Evolutionary conservation across 1,140 invertebrate genomes (phyloP), one percentile per base, ranked within the genome.

Genomic region (Cydia pomonella): DNA sequence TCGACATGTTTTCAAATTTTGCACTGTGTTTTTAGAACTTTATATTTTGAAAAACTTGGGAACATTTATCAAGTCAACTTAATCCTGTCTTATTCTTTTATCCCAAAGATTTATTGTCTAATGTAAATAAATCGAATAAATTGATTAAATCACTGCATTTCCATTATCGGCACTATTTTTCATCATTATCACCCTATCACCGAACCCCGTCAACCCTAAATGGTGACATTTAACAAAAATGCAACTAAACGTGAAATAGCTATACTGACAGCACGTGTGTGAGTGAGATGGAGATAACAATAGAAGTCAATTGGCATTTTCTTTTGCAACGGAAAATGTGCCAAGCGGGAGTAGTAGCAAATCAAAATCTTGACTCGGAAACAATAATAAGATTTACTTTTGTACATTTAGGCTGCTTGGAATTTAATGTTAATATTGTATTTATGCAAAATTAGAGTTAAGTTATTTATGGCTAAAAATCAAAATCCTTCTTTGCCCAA

Each of bases 111-210:
- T 59, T 59, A 59, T 12, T 59, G 21, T 12, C 4, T 9, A 18
- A 18, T 53, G 50, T 53, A 59, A 59, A 23, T 59, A 59, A 59
- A 59, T 59, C 53, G 53, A 59, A 59, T 79, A 83, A 83, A 83
- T 80, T 79, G 78, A 75, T 78, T 77, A 73, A 71, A 74, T 76
- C 72, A 53, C 76, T 44, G 13, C 10, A 16, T 74, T 66, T 66
- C 73, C 59, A 74, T 74, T 63, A 63, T 18, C 73, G 12, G 16
- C 73, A 33, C 73, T 63, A 74, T 74, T 74, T 66, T 66, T 74
- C 73, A 66, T 66, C 62, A 63, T 74, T 74, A 74, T 23, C 62
- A 47, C 64, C 64, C 27, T 38, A 33, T 9, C 23, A n/a, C 50
- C 6, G 16, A 66, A 29, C 64, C 64, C 64, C 29, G 6, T 16